These are phyloP conservation scores for Drosophila sp. DNA, from an alignment of 1,140 invertebrate genomes.

Conservation along the genomic window DNA sequence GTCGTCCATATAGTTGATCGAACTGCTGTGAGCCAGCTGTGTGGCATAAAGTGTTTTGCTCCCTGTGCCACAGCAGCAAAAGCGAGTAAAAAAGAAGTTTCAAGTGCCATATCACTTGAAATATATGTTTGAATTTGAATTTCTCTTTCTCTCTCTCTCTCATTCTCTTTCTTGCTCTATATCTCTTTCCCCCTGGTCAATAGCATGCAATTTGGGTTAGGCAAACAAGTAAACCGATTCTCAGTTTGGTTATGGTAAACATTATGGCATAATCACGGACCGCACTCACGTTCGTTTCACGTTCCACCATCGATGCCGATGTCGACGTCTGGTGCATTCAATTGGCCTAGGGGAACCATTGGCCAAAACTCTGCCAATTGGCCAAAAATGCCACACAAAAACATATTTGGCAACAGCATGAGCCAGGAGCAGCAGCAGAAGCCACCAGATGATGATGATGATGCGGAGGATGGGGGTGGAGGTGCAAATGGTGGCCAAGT, in stretches of 20 bases:
- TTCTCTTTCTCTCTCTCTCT: slow-evolving; percentile 2
- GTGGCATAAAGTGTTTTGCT: slow-evolving; percentile 51
- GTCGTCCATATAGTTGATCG: slow-evolving; percentile 51
- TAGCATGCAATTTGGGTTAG: slow-evolving; percentile 76
- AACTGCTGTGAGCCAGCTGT: slow-evolving; percentile 62
- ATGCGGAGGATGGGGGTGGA: not conserved
- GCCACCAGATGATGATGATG: slow-evolving; percentile 11
- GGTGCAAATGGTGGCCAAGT: not conserved
- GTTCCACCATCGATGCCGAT: slow-evolving; percentile 12
- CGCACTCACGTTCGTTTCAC: slow-evolving; percentile 28
- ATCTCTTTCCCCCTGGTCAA: slow-evolving; percentile 49
- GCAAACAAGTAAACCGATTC: slow-evolving; percentile 61
- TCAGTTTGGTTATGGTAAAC: slow-evolving; percentile 52
- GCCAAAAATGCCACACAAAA: slow-evolving; percentile 79
- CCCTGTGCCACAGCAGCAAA: slow-evolving; percentile 6
- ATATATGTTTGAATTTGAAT: slow-evolving; percentile 54
- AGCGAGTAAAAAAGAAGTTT: slow-evolving; percentile 44
- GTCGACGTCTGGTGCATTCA: slow-evolving; percentile 61
- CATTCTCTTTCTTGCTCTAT: not conserved
- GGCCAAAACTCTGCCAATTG: slow-evolving; percentile 62
- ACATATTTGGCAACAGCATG: slow-evolving; percentile 69
- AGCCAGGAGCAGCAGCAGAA: slow-evolving; percentile 14
- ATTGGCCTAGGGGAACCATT: slow-evolving; percentile 52
- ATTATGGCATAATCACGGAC: slow-evolving; percentile 71
- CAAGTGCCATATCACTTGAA: slow-evolving; percentile 63